These are phyloP conservation scores for Petrolisthes manimaculis DNA, from an alignment of 2,888 invertebrate species.

Conservation along the genomic window DNA sequence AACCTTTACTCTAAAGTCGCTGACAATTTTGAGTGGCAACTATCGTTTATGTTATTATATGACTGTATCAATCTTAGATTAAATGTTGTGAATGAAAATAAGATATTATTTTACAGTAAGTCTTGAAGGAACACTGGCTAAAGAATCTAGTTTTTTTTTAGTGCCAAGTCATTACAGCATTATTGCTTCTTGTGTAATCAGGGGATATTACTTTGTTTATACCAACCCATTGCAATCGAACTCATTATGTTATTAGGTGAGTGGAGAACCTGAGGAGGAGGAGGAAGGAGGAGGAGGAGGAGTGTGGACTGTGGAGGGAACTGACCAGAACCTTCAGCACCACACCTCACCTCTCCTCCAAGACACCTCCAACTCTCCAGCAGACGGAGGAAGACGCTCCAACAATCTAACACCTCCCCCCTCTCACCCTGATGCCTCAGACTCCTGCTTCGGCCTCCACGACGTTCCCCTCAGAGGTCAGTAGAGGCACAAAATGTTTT, in stretches of 20 bases:
- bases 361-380: not conserved
- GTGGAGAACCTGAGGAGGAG: constrained; percentile 7
- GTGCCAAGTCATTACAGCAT: not conserved
- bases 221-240: too few relatives aligned
- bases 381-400: not conserved
- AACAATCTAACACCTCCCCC: constrained; percentile 1
- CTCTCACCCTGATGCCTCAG: constrained; percentile 38
- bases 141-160: not conserved
- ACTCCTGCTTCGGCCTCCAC: constrained; percentile 43
- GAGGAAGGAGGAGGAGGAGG: constrained; percentile 19
- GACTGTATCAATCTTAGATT: too few relatives aligned
- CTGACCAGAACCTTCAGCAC: not conserved
- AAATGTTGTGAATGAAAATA: too few relatives aligned
- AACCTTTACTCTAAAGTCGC: too few relatives aligned
- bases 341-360: not conserved
- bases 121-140: too few relatives aligned
- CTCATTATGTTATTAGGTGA: too few relatives aligned
- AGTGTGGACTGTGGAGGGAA: constrained; percentile 48
- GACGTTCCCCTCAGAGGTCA: constrained; percentile 36
- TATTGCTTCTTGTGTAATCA: not conserved
- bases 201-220: not conserved
- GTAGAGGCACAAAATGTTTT: not conserved
- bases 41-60: too few relatives aligned
- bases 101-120: too few relatives aligned
- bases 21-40: too few relatives aligned